phyloP scores from a whole-genome alignment of 2,113 vertebrate species.

The Cololabis saira region DNA sequence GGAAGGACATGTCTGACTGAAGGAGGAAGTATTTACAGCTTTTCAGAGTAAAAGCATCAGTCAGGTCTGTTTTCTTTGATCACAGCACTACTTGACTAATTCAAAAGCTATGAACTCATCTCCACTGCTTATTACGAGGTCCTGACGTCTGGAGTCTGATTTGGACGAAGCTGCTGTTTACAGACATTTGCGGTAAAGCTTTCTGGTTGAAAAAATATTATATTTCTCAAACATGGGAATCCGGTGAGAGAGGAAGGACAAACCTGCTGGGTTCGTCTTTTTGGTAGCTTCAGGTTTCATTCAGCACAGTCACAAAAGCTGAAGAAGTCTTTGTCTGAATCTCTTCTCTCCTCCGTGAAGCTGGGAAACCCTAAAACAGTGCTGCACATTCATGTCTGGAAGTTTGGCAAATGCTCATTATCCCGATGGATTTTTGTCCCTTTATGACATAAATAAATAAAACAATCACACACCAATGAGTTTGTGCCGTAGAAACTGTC shows the following conservation, averaged over 20 bases:
- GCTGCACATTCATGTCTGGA: conserved; percentile 26
- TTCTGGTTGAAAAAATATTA: neutral
- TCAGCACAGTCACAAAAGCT: neutral
- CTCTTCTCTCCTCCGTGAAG: neutral
- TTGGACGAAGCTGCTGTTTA: conserved; percentile 40
- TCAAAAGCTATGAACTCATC: conserved; percentile 35
- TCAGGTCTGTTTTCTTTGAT: conserved; percentile 39
- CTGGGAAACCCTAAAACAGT: neutral
- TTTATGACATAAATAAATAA: conserved; percentile 63
- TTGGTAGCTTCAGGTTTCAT: conserved; percentile 4
- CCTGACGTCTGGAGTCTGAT: conserved; percentile 27
- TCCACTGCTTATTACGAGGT: conserved; percentile 47
- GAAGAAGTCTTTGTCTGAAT: conserved; percentile 23
- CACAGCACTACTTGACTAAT: conserved; percentile 42
- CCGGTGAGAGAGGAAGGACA: neutral
- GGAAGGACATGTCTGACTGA: conserved; percentile 36
- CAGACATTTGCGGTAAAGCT: conserved; percentile 40
- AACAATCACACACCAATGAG: conserved; percentile 18
- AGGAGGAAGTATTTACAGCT: conserved; percentile 19
- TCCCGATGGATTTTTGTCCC: conserved; percentile 18
- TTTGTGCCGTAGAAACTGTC: too few relatives aligned
- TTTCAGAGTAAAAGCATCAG: conserved; percentile 19
- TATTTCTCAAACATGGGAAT: neutral
- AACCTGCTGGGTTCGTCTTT: conserved; percentile 2
- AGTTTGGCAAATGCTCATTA: conserved; percentile 65